A percentile compares a stretch with the other conserved stretches of the same genome.
Conservation (phyloP, 2,797 vertebrate genomes). For the Chloroceryle inda region DNA sequence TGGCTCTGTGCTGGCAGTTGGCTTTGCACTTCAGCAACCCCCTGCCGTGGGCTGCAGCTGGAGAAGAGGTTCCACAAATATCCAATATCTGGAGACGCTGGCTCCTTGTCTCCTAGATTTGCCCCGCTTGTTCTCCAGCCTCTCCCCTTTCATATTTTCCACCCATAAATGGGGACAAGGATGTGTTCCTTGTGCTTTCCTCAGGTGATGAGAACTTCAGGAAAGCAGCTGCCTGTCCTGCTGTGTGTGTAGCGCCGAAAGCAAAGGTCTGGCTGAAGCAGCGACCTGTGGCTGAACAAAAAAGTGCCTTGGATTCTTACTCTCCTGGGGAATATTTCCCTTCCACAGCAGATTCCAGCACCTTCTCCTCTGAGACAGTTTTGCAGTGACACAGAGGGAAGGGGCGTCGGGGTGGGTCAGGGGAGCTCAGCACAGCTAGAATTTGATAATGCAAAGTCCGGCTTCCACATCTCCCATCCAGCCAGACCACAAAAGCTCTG, state of each 20-base stretch:
- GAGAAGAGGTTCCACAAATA: background rate
- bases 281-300: background rate
- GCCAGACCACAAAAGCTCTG: background rate
- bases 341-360: background rate
- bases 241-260: rapidly evolving
- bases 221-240: background rate
- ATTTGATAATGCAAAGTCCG: background rate
- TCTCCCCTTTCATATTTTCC: background rate
- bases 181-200: background rate
- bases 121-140: background rate
- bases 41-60: rapidly evolving
- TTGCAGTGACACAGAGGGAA: background rate
- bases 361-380: background rate
- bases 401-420: too few species aligned
- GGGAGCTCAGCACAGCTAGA: background rate
- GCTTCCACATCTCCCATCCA: background rate
- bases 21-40: background rate
- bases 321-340: background rate
- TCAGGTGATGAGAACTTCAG: background rate
- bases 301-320: background rate
- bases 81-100: background rate
- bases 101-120: background rate
- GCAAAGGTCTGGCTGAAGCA: background rate
- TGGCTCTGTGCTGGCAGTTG: too few species aligned
- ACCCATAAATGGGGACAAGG: background rate